Percentiles rank a stretch among this genome's conserved stretches.
These are phyloP conservation scores for Aptenodytes forsteri DNA, from an alignment of 2,113 vertebrate species.

Conservation along the genomic window DNA sequence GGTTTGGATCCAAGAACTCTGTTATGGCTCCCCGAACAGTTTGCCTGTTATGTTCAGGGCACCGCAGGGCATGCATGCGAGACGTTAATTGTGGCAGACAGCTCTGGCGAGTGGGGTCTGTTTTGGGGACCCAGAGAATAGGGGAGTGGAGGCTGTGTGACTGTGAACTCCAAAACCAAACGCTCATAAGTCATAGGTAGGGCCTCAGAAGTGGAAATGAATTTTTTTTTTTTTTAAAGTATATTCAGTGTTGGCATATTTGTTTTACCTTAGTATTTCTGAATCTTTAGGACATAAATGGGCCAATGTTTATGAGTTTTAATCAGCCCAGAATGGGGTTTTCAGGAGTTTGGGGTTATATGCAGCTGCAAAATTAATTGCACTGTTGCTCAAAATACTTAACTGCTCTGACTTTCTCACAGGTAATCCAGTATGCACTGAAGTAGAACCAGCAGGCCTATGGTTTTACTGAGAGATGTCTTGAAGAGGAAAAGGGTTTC, in stretches of 20 bases:
- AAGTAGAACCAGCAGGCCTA: not conserved
- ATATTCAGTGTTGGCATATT: not conserved
- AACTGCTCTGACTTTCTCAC: not conserved
- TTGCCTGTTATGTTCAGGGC: not conserved
- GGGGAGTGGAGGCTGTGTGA: not conserved
- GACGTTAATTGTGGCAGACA: not conserved
- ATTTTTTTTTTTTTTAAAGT: not conserved
- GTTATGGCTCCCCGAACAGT: fast-evolving
- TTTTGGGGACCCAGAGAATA: not conserved
- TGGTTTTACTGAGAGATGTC: not conserved
- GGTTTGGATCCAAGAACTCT: not conserved
- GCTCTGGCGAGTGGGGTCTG: not conserved
- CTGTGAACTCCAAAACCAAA: not conserved
- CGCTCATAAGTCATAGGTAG: not conserved
- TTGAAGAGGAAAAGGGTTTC: not conserved
- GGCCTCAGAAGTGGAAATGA: not conserved
- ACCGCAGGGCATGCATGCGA: fast-evolving
- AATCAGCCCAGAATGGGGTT: not conserved
- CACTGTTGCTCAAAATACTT: not conserved
- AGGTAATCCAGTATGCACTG: not conserved
- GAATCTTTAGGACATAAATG: not conserved
- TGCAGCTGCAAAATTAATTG: not conserved
- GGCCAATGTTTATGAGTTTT: not conserved
- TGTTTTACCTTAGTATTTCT: not conserved
- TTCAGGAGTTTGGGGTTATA: not conserved